Percentiles rank a stretch among this genome's conserved stretches.
Evolutionary conservation across 2,797 vertebrate species (phyloP).

Genomic region (Margarornis squamiger): DNA sequence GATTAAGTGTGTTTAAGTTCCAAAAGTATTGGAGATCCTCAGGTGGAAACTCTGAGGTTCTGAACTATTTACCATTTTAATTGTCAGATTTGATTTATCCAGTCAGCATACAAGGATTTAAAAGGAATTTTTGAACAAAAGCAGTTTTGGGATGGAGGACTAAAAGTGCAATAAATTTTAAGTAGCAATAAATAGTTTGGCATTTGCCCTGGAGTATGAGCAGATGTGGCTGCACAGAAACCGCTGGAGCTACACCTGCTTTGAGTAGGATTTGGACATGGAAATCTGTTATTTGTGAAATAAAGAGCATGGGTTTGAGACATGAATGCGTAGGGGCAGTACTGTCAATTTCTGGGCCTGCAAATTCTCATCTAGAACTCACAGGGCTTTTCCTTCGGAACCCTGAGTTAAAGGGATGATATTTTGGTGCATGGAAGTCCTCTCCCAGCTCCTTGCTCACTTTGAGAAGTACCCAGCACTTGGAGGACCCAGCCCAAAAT

Average conservation of each 20-base stretch:
- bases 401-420: background rate
- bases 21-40: conserved; percentile 20
- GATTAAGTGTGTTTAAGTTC: background rate
- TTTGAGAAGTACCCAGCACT: background rate
- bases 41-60: conserved; percentile 21
- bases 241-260: conserved; percentile 51
- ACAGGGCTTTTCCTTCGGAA: background rate
- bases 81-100: conserved; percentile 58
- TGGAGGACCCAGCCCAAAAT: background rate
- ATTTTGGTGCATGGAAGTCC: background rate
- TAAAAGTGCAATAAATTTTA: conserved; percentile 58
- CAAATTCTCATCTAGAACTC: background rate
- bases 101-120: conserved; percentile 12
- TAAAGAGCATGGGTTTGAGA: background rate
- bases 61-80: conserved; percentile 10
- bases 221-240: conserved; percentile 49
- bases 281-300: conserved; percentile 7
- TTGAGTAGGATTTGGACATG: background rate
- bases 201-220: background rate
- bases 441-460: background rate
- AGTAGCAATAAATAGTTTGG: conserved; percentile 56
- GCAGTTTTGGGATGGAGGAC: background rate
- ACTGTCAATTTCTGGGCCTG: background rate
- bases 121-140: conserved; percentile 59
- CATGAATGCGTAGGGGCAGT: rapidly evolving